phyloP scores from a whole-genome alignment of 2,888 invertebrate species.

The Taenaris catops region DNA sequence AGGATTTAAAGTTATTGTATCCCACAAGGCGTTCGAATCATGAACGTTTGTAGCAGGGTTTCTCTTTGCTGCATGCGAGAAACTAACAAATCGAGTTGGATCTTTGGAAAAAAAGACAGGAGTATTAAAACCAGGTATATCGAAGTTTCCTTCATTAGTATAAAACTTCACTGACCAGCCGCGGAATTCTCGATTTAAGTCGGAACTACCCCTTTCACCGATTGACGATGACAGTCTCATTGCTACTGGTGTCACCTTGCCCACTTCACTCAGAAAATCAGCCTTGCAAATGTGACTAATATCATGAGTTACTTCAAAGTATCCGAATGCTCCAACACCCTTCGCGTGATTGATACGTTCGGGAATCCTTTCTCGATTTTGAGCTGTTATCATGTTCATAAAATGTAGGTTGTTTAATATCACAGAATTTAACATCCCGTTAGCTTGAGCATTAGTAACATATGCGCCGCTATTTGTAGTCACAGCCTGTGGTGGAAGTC shows the following conservation, averaged over 20 bases:
- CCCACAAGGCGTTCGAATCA: neutral
- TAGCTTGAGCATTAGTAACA: too few species aligned
- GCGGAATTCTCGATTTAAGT: neutral
- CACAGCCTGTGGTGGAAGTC: too few species aligned
- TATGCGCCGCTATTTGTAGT: too few species aligned
- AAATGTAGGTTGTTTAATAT: too few species aligned
- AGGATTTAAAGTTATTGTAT: neutral
- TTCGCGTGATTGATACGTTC: neutral
- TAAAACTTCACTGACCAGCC: conserved; percentile 3
- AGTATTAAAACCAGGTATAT: neutral
- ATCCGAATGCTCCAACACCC: conserved; percentile 2
- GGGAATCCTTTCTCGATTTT: neutral
- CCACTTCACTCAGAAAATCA: neutral
- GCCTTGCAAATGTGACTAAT: neutral
- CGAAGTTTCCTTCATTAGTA: conserved; percentile 2
- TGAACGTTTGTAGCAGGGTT: neutral
- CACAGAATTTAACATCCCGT: too few species aligned
- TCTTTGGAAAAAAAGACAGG: neutral
- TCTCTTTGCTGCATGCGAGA: neutral
- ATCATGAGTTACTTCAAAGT: conserved; percentile 2
- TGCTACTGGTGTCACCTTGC: neutral
- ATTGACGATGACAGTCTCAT: neutral
- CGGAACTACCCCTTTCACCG: neutral
- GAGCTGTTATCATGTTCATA: too few species aligned
- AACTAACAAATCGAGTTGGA: neutral